Conservation (phyloP, 2,797 vertebrate species). For the Alauda arvensis region DNA sequence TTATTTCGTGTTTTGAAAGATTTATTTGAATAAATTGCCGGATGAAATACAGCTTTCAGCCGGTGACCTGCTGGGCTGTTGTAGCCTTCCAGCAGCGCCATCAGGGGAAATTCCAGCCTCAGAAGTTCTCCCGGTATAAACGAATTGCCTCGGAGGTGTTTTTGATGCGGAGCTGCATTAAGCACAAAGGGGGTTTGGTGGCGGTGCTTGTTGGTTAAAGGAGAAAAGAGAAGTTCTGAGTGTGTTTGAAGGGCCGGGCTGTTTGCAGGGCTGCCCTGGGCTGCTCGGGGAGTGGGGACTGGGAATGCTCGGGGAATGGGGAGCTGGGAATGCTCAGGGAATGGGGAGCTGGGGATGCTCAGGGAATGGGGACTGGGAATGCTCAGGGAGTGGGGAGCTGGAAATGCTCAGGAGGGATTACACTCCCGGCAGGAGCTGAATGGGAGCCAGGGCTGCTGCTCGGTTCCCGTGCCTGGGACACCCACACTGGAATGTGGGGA, state of each 20-base stretch:
- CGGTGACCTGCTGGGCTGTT: conserved; percentile 14
- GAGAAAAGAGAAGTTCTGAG: neutral
- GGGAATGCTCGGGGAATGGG: neutral
- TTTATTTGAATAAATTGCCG: conserved; percentile 27
- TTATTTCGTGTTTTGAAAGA: neutral
- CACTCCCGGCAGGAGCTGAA: neutral
- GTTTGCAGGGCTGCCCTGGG: accelerated
- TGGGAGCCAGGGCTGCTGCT: neutral
- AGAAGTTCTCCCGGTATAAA: conserved; percentile 24
- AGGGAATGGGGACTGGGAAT: too few relatives aligned
- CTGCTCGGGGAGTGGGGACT: neutral
- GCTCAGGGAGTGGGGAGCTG: neutral
- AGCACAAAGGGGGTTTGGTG: neutral
- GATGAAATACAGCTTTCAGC: conserved; percentile 14
- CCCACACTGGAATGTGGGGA: accelerated
- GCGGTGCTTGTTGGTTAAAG: neutral
- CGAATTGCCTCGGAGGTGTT: neutral
- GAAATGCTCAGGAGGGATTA: neutral
- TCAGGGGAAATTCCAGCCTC: conserved; percentile 31
- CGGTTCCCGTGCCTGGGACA: neutral
- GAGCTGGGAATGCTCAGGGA: neutral
- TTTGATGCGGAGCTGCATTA: conserved; percentile 12
- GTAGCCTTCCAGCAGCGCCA: conserved; percentile 25
- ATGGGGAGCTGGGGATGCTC: neutral
- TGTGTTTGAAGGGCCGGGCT: neutral